phyloP scores from a whole-genome alignment of 2,797 vertebrate genomes.

The Urosaurus nigricauda region DNA sequence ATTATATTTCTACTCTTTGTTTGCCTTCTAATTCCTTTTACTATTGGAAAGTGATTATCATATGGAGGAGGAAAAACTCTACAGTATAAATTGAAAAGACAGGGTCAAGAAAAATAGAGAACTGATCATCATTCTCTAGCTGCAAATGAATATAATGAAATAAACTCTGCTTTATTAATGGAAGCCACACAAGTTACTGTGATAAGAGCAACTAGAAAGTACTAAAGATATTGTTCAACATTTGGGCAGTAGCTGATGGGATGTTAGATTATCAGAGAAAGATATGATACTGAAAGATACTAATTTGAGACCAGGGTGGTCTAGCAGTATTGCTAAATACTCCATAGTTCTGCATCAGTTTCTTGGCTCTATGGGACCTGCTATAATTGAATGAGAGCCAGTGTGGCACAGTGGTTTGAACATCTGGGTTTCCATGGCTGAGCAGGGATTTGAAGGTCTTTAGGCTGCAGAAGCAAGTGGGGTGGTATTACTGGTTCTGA shows the following conservation, averaged over 20 bases:
- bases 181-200: neutral
- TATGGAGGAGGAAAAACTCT: conserved; percentile 27
- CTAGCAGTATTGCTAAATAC: neutral
- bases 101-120: conserved; percentile 39
- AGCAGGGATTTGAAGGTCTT: too few species aligned
- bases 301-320: neutral
- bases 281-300: neutral
- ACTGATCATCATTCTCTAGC: neutral
- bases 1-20: conserved; percentile 50
- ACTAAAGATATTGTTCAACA: neutral
- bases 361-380: too few species aligned
- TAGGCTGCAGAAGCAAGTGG: too few species aligned
- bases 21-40: conserved; percentile 62
- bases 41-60: conserved; percentile 37
- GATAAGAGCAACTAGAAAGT: neutral
- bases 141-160: neutral
- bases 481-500: too few species aligned
- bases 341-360: neutral
- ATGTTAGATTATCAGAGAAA: neutral
- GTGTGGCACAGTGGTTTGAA: too few species aligned
- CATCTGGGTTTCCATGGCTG: too few species aligned
- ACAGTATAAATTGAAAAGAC: neutral
- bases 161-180: neutral
- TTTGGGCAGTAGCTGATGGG: neutral
- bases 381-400: too few species aligned